phyloP scores from a whole-genome alignment of 1,140 invertebrate species.

The Trichomalopsis sarcophagae region DNA sequence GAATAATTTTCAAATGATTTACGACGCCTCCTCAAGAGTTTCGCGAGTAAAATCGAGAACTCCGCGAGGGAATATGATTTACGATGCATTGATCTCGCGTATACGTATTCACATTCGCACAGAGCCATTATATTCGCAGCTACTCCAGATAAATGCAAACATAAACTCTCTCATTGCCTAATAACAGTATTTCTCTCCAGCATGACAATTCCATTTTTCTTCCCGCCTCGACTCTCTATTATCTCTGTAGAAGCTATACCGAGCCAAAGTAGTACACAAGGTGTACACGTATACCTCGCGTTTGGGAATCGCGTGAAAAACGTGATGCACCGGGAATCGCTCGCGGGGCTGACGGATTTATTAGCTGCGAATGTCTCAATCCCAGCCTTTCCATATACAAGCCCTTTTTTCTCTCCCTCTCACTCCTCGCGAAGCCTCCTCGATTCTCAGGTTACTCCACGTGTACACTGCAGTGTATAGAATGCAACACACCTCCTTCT shows the following conservation, averaged over 20 bases:
- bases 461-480: background rate
- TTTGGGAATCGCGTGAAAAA: background rate
- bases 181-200: background rate
- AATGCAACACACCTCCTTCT: too few relatives aligned
- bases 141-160: background rate
- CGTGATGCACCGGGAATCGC: background rate
- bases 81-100: background rate
- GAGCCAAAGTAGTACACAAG: background rate
- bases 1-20: background rate
- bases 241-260: background rate
- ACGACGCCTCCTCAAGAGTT: background rate
- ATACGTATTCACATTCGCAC: background rate
- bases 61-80: background rate
- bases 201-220: slow-evolving; percentile 1
- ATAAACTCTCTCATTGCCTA: slow-evolving; percentile 1
- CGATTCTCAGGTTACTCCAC: background rate
- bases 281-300: background rate
- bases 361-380: slow-evolving; percentile 40
- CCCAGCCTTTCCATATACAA: background rate
- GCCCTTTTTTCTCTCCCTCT: background rate
- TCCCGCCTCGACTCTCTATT: background rate
- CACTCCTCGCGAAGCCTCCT: background rate
- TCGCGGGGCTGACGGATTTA: slow-evolving; percentile 19
- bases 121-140: background rate
- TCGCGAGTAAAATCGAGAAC: background rate